These are phyloP conservation scores for Excalfactoria chinensis DNA, from an alignment of 2,113 vertebrate species.

Conservation along the genomic window DNA sequence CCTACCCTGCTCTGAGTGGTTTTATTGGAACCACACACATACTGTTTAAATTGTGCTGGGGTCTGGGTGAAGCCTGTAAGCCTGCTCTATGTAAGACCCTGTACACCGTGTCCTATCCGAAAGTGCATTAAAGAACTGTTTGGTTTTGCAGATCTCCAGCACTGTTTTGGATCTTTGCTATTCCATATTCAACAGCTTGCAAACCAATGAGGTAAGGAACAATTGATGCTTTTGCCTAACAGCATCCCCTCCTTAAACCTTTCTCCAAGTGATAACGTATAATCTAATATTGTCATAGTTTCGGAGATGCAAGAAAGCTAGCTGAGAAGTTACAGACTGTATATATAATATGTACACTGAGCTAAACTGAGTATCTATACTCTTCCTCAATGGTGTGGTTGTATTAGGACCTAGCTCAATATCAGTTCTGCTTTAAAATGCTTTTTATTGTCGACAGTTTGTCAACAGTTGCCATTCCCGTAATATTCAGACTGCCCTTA, in stretches of 20 bases:
- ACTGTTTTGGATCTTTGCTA: constrained; percentile 75
- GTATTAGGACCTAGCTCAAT: background rate
- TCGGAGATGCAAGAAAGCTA: constrained; percentile 3
- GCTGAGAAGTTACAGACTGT: background rate
- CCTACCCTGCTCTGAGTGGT: background rate
- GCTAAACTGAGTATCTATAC: background rate
- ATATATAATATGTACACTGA: background rate
- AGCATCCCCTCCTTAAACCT: background rate
- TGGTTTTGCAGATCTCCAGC: constrained; percentile 63
- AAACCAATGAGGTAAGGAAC: constrained; percentile 53
- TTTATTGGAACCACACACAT: background rate
- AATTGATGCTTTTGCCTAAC: background rate
- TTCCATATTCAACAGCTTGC: constrained; percentile 69
- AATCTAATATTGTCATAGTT: background rate
- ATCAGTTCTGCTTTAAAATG: background rate
- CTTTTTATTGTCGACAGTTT: background rate
- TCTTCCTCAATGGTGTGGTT: background rate
- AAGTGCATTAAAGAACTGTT: background rate
- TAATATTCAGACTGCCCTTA: background rate
- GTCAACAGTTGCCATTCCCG: background rate
- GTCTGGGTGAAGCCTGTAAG: background rate
- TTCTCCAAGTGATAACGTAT: background rate
- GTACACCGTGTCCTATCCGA: no score
- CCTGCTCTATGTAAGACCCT: background rate
- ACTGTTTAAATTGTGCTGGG: background rate